Evolutionary conservation across 2,888 invertebrate genomes (phyloP).

Genomic region (Syrista parreyssii): DNA sequence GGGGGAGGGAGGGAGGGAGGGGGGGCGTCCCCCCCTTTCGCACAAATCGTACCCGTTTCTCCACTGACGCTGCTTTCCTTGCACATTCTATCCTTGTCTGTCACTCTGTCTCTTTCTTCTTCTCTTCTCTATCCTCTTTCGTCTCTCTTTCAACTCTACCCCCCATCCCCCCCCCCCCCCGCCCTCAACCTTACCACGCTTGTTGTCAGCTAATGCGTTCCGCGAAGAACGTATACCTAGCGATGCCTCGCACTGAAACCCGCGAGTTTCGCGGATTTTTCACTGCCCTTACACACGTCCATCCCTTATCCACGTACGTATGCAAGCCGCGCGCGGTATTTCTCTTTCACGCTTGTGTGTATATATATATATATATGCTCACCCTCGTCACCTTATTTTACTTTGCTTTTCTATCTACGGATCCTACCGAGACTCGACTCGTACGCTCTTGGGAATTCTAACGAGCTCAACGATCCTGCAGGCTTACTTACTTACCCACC

Average conservation of each 20-base stretch:
- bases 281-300: background rate
- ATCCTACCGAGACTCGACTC: background rate
- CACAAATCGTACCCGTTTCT: slow-evolving; percentile 15
- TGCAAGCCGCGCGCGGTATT: background rate
- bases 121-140: slow-evolving; percentile 26
- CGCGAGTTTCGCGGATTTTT: slow-evolving; percentile 1
- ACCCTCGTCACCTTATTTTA: background rate
- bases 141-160: slow-evolving; percentile 10
- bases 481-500: background rate
- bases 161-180: background rate
- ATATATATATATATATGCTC: background rate
- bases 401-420: background rate
- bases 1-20: slow-evolving; percentile 10
- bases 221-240: slow-evolving; percentile 17
- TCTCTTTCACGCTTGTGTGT: background rate
- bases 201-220: slow-evolving; percentile 16
- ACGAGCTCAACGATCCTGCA: background rate
- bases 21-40: slow-evolving; percentile 17
- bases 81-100: slow-evolving; percentile 13
- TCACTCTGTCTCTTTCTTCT: slow-evolving; percentile 27
- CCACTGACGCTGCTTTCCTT: slow-evolving; percentile 16
- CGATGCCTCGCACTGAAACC: slow-evolving; percentile 4
- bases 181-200: slow-evolving; percentile 5
- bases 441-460: background rate
- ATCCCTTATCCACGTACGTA: background rate